phyloP scores from a whole-genome alignment of 64 coral and sea anemone genomes.

The Hydrozoanthus tunicans region DNA sequence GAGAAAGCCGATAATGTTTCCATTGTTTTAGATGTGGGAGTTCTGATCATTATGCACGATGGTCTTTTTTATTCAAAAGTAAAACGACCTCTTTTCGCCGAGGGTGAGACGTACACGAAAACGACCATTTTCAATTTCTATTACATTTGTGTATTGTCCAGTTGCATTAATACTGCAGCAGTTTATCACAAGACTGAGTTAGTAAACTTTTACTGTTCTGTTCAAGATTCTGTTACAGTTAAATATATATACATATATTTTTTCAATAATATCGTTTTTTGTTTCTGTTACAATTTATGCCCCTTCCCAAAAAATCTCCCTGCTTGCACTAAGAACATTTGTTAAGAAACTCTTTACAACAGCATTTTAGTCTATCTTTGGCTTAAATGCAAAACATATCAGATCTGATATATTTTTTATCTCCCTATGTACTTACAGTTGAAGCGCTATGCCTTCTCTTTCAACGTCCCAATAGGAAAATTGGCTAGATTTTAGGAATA shows the following conservation, averaged over 20 bases:
- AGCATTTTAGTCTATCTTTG: no score
- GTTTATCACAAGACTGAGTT: constrained; percentile 11
- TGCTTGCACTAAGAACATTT: no score
- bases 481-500: background rate
- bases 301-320: background rate
- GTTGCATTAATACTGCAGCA: background rate
- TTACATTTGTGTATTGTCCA: background rate
- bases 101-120: background rate
- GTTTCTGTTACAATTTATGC: background rate
- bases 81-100: no score
- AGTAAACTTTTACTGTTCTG: background rate
- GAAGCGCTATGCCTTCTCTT: background rate
- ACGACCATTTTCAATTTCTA: background rate
- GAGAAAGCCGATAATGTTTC: no score
- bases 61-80: no score
- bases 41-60: no score
- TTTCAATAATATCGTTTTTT: no score
- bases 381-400: no score
- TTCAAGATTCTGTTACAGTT: background rate
- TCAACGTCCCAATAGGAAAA: background rate
- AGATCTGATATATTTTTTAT: background rate
- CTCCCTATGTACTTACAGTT: background rate
- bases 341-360: no score
- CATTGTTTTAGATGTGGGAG: no score
- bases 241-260: no score